Percentiles rank a stretch among this genome's conserved stretches.
Conservation (phyloP, 2,888 invertebrate species). For the Hedya salicella region DNA sequence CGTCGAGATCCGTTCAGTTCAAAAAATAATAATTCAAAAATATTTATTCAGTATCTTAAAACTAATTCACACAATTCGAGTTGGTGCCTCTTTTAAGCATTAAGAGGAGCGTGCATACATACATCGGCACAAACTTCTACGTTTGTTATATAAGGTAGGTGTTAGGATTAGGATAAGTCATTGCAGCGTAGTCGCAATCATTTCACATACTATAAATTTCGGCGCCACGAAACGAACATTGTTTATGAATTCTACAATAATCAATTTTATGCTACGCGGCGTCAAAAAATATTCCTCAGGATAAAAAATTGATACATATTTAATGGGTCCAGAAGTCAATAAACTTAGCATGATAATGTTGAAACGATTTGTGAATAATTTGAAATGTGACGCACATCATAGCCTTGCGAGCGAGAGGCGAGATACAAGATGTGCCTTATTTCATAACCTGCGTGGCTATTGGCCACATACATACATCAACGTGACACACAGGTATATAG, state of each 20-base stretch:
- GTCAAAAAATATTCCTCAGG: slow-evolving; percentile 47
- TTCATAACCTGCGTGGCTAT: slow-evolving; percentile 59
- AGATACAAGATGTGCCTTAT: slow-evolving; percentile 65
- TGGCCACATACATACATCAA: background rate
- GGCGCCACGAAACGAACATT: background rate
- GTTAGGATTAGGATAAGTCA: no score
- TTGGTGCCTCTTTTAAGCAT: no score
- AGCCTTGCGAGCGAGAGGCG: slow-evolving; percentile 64
- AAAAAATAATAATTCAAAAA: no score
- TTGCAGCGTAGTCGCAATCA: no score
- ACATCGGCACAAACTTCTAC: no score
- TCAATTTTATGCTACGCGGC: slow-evolving; percentile 18
- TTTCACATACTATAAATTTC: no score
- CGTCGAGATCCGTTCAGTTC: no score
- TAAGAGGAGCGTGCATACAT: no score
- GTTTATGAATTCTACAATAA: slow-evolving; percentile 16
- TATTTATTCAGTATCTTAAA: no score
- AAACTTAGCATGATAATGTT: slow-evolving; percentile 66
- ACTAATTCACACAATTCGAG: no score
- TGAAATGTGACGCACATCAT: slow-evolving; percentile 72
- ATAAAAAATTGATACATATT: slow-evolving; percentile 68
- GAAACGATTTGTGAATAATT: slow-evolving; percentile 76
- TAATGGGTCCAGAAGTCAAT: slow-evolving; percentile 61
- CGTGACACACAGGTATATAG: background rate
- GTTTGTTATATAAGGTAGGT: no score